Percentiles rank a stretch among this genome's conserved stretches.
Evolutionary conservation across 2,888 invertebrate genomes (phyloP).

Genomic region (Antheraea yamamai): DNA sequence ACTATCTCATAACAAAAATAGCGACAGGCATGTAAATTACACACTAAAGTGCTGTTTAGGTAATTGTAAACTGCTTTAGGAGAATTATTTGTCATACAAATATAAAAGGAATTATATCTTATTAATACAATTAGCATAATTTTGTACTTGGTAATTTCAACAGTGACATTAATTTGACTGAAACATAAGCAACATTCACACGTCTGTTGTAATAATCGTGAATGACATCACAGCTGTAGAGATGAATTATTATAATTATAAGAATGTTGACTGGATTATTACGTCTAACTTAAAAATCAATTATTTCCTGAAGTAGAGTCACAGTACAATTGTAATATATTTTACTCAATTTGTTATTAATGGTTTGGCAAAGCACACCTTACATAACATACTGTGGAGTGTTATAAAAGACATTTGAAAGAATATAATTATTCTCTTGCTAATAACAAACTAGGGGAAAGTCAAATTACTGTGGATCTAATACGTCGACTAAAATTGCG

Average conservation of each 20-base stretch:
- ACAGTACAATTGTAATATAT: neutral
- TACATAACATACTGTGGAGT: neutral
- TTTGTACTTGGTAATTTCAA: slow-evolving; percentile 46
- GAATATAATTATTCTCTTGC: neutral
- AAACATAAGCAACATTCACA: slow-evolving; percentile 17
- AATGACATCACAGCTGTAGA: neutral
- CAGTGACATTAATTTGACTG: slow-evolving; percentile 12
- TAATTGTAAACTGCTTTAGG: neutral
- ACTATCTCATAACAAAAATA: neutral
- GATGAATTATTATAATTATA: neutral
- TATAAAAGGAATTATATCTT: slow-evolving; percentile 13
- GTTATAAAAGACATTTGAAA: neutral
- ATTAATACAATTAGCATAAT: slow-evolving; percentile 37
- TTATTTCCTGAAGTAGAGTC: neutral
- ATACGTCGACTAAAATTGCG: neutral
- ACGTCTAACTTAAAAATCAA: neutral
- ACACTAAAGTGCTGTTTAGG: neutral
- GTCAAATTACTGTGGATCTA: neutral
- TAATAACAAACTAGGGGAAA: neutral
- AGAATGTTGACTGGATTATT: neutral
- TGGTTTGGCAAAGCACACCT: neutral
- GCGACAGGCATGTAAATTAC: neutral
- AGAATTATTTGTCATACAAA: slow-evolving; percentile 12
- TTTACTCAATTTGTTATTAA: neutral
- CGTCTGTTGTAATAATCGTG: neutral